phyloP scores from a whole-genome alignment of 64 coral and sea anemone genomes.

The Dendronephthya gigantea region DNA sequence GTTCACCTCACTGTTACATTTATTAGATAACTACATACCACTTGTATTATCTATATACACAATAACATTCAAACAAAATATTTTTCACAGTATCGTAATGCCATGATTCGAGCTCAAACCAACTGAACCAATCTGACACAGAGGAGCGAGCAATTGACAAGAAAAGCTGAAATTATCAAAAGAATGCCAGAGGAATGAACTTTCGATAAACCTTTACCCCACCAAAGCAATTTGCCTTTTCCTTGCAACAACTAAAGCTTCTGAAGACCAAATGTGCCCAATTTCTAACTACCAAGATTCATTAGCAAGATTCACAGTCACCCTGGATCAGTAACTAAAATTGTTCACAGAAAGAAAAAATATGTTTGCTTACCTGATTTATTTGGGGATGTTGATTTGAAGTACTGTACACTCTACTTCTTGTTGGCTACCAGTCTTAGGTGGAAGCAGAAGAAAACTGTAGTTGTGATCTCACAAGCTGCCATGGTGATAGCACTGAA shows the following conservation, averaged over 20 bases:
- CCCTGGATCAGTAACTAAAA: background rate
- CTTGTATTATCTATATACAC: background rate
- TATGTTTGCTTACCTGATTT: background rate
- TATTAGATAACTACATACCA: background rate
- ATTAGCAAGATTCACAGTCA: background rate
- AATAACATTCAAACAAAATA: background rate
- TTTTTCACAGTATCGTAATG: background rate
- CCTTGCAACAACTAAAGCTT: background rate
- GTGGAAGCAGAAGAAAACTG: background rate
- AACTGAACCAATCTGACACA: conserved; percentile 6
- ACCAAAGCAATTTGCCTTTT: background rate
- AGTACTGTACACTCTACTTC: background rate
- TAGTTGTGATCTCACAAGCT: conserved; percentile 2
- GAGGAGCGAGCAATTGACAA: conserved; percentile 26
- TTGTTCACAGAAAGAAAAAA: background rate
- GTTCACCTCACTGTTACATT: background rate
- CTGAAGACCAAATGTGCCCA: background rate
- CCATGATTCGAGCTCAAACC: background rate
- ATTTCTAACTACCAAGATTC: background rate
- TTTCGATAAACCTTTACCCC: background rate
- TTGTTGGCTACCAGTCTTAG: background rate
- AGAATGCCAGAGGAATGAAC: background rate
- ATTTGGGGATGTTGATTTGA: background rate
- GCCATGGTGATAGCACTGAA: background rate
- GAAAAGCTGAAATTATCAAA: conserved; percentile 23